Conservation (phyloP, 2,888 invertebrate species). For the Drosophila hawaiiensis region DNA sequence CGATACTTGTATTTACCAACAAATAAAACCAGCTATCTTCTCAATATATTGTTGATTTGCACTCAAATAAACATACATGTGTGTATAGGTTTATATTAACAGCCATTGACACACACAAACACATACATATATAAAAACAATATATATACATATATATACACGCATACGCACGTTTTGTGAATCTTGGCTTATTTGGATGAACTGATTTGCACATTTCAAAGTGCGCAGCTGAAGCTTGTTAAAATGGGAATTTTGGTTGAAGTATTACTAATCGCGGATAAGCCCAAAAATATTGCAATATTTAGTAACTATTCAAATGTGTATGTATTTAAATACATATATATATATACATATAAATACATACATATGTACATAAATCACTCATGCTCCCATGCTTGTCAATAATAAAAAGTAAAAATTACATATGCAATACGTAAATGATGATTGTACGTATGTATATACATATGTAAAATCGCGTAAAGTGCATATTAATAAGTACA, state of each 20-base stretch:
- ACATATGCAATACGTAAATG: slow-evolving; percentile 2
- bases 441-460: not conserved
- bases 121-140: not conserved
- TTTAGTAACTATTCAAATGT: slow-evolving; percentile 5
- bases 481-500: slow-evolving; percentile 1
- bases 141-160: not conserved
- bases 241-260: slow-evolving; percentile 14
- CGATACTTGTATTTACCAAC: slow-evolving; percentile 7
- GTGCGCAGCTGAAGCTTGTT: slow-evolving; percentile 8
- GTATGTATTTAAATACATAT: not conserved
- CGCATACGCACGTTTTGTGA: slow-evolving; percentile 18
- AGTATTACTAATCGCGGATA: slow-evolving; percentile 18
- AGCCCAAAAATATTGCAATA: slow-evolving; percentile 1
- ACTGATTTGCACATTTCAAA: slow-evolving; percentile 35
- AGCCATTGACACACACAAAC: slow-evolving; percentile 17
- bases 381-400: slow-evolving; percentile 13
- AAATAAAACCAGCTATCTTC: slow-evolving; percentile 4
- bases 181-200: slow-evolving; percentile 44
- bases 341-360: not conserved
- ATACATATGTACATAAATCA: not conserved
- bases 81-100: not conserved
- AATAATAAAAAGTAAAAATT: slow-evolving; percentile 15
- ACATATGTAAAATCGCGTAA: slow-evolving; percentile 11
- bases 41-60: slow-evolving; percentile 16
- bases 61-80: slow-evolving; percentile 24